These are phyloP conservation scores for Epirrhoe alternata DNA, from an alignment of 2,888 invertebrate genomes.

Conservation along the genomic window DNA sequence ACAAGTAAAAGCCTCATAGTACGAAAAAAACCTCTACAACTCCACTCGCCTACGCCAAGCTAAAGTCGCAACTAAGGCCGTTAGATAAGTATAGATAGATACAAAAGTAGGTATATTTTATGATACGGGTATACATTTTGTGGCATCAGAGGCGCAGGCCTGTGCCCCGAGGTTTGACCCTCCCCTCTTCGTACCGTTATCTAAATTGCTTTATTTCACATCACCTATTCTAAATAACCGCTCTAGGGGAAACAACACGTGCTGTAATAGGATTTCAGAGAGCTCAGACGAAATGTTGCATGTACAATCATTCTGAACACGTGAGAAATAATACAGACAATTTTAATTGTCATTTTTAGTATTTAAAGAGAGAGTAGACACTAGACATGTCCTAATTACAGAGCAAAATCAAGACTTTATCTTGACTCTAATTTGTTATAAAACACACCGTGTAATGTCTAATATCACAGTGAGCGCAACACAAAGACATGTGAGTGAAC, in stretches of 20 bases:
- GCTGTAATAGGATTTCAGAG: slow-evolving; percentile 35
- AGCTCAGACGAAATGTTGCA: slow-evolving; percentile 10
- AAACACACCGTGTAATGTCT: too few relatives aligned
- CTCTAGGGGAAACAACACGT: slow-evolving; percentile 39
- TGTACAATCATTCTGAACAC: neutral
- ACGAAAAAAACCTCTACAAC: too few relatives aligned
- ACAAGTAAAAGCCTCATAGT: too few relatives aligned
- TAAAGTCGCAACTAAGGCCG: neutral
- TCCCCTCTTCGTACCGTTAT: slow-evolving; percentile 40
- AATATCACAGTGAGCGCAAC: too few relatives aligned
- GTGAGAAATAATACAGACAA: too few relatives aligned
- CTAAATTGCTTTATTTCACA: slow-evolving; percentile 48
- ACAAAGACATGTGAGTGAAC: too few relatives aligned
- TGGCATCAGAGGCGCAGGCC: slow-evolving; percentile 30
- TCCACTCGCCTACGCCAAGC: neutral
- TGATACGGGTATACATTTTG: slow-evolving; percentile 28
- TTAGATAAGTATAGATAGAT: slow-evolving; percentile 4
- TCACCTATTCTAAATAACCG: slow-evolving; percentile 45
- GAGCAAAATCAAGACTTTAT: too few relatives aligned
- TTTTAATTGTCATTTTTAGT: too few relatives aligned
- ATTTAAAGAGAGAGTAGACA: too few relatives aligned
- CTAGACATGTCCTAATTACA: too few relatives aligned
- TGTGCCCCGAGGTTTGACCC: slow-evolving; percentile 33
- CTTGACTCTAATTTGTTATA: too few relatives aligned
- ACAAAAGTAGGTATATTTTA: slow-evolving; percentile 21